phyloP scores from a whole-genome alignment of 2,797 vertebrate genomes.

The Babyrousa celebensis region DNA sequence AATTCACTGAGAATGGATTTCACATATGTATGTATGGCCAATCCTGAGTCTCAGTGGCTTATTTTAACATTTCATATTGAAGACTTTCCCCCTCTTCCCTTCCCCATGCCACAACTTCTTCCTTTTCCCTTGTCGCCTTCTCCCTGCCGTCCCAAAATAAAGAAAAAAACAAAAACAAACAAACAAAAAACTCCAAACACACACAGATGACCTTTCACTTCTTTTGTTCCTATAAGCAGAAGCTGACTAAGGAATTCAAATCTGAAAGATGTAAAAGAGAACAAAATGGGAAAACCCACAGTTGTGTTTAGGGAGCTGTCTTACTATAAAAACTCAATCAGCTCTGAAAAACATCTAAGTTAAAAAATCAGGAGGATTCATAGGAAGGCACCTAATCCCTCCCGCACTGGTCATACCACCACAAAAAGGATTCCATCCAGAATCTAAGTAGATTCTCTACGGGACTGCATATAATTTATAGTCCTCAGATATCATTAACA shows the following conservation, averaged over 20 bases:
- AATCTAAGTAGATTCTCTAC: conserved; percentile 15
- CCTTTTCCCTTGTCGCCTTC: not conserved
- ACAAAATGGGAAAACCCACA: conserved; percentile 25
- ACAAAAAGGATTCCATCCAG: conserved; percentile 40
- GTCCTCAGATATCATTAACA: conserved; percentile 20
- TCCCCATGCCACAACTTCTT: conserved; percentile 32
- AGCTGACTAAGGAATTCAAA: conserved; percentile 55
- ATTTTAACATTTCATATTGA: conserved; percentile 61
- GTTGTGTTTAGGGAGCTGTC: conserved; percentile 59
- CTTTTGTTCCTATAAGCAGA: conserved; percentile 44
- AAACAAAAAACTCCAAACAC: not conserved
- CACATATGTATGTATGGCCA: not conserved
- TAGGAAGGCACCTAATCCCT: conserved; percentile 30
- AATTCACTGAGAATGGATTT: conserved; percentile 16
- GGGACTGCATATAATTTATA: not conserved
- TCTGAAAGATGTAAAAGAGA: conserved; percentile 41
- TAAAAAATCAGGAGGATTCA: conserved; percentile 16
- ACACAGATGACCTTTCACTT: conserved; percentile 12
- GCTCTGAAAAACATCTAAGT: conserved; percentile 35
- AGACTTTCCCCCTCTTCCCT: not conserved
- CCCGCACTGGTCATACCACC: conserved; percentile 25
- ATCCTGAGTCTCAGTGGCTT: conserved; percentile 35
- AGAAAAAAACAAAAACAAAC: not conserved
- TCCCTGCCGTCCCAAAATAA: not conserved
- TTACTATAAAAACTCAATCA: conserved; percentile 63